A percentile compares a stretch with the other conserved stretches of the same genome.
These are phyloP conservation scores for Sipha maydis DNA, from an alignment of 2,888 invertebrate species.

Conservation along the genomic window DNA sequence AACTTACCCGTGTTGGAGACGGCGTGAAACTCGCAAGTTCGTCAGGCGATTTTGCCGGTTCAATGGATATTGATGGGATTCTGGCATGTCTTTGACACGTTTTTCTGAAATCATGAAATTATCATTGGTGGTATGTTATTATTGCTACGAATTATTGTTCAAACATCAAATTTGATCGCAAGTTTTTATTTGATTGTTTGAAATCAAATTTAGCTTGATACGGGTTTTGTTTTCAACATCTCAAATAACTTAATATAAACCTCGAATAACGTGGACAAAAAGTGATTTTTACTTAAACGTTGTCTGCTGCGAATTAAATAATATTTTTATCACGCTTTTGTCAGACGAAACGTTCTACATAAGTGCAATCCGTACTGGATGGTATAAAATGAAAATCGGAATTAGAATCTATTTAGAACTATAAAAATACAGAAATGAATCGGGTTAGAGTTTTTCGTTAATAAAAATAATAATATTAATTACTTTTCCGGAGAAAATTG, in stretches of 20 bases:
- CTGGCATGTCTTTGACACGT: slow-evolving; percentile 53
- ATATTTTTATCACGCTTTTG: neutral
- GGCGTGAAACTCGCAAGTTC: slow-evolving; percentile 24
- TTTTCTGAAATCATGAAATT: slow-evolving; percentile 41
- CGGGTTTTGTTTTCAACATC: neutral
- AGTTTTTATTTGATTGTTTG: neutral
- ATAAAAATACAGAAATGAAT: neutral
- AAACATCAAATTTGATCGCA: neutral
- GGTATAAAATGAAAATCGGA: no score
- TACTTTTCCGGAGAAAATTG: slow-evolving; percentile 52
- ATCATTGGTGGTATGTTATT: neutral
- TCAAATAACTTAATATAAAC: no score
- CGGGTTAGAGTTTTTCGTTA: neutral
- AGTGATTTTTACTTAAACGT: neutral
- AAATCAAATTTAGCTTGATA: neutral
- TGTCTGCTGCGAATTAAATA: neutral
- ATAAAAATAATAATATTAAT: neutral
- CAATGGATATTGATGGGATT: slow-evolving; percentile 55
- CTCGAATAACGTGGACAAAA: neutral
- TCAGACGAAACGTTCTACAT: neutral
- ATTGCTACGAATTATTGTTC: neutral
- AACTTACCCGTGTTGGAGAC: slow-evolving; percentile 48
- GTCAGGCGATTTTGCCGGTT: slow-evolving; percentile 24
- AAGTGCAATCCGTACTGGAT: neutral
- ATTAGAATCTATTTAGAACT: no score